A percentile compares a stretch with the other conserved stretches of the same genome.
Conservation (phyloP, 2,797 vertebrate genomes). For the Eulemur coronatus region DNA sequence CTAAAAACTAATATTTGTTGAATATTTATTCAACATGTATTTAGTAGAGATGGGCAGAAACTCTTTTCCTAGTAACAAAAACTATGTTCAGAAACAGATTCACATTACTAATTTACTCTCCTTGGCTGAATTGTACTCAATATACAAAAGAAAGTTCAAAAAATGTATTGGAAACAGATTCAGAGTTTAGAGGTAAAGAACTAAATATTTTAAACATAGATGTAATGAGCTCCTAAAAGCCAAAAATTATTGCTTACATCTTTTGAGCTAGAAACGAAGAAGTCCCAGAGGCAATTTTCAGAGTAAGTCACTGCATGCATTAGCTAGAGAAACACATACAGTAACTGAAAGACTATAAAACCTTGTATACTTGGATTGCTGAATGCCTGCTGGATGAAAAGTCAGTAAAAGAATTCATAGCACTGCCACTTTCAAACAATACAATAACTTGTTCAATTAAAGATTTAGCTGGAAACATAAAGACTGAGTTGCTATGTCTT, state of each 20-base stretch:
- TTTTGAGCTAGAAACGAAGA: conserved; percentile 41
- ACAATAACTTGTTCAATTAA: background rate
- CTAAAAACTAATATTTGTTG: background rate
- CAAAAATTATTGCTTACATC: background rate
- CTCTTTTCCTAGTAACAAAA: background rate
- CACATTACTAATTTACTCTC: background rate
- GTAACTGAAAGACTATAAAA: background rate
- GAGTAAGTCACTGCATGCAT: background rate
- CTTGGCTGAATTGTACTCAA: background rate
- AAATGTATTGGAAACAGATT: conserved; percentile 14
- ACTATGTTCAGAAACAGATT: background rate
- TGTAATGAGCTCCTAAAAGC: conserved; percentile 10
- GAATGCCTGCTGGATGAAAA: background rate
- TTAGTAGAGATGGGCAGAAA: background rate
- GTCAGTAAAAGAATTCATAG: background rate
- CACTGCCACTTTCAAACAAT: background rate
- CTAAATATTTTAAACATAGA: conserved; percentile 23
- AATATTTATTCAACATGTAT: background rate
- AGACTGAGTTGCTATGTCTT: background rate
- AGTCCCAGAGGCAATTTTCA: background rate
- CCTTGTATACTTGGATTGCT: background rate
- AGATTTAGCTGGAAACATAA: background rate
- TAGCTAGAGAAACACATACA: background rate
- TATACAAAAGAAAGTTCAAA: conserved; percentile 31
- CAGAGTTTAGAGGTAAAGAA: conserved; percentile 43